Percentiles rank a stretch among this genome's conserved stretches.
These are phyloP conservation scores for Drosophila virilis DNA, from an alignment of 1,140 invertebrate species.

Conservation along the genomic window DNA sequence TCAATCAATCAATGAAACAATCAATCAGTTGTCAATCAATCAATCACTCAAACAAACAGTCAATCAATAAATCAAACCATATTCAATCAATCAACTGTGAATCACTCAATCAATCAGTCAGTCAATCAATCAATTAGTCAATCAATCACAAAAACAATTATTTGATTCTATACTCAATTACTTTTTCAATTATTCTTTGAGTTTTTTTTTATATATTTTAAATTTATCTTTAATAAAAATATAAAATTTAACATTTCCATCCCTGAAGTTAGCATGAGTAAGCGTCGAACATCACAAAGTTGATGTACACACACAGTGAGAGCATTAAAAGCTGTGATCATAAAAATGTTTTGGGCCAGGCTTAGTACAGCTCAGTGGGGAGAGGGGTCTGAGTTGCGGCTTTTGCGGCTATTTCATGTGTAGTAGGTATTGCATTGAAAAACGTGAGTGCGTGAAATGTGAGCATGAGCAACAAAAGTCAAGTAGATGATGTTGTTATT, in stretches of 20 bases:
- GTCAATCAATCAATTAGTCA: not conserved
- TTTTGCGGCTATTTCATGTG: conserved; percentile 33
- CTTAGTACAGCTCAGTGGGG: not conserved
- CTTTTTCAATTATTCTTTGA: too few relatives aligned
- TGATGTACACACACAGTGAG: not conserved
- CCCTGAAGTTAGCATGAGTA: not conserved
- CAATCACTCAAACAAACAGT: too few relatives aligned
- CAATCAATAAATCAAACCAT: too few relatives aligned
- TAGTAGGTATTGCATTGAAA: conserved; percentile 73
- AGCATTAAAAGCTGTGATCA: conserved; percentile 33
- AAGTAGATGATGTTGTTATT: conserved; percentile 32
- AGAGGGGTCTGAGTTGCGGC: conserved; percentile 11
- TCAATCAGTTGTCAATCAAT: too few relatives aligned
- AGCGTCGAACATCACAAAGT: not conserved
- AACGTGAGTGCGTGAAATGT: conserved; percentile 79
- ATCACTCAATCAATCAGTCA: not conserved
- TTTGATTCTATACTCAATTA: not conserved
- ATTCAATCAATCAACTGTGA: not conserved
- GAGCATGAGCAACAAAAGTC: conserved; percentile 39
- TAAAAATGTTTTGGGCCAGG: conserved; percentile 42
- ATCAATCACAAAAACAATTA: not conserved
- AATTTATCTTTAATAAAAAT: not conserved
- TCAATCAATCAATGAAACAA: too few relatives aligned
- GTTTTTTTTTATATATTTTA: too few relatives aligned
- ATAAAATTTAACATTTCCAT: too few relatives aligned